These are phyloP conservation scores for Cephus sareptanus DNA, from an alignment of 2,888 invertebrate species.

Conservation along the genomic window DNA sequence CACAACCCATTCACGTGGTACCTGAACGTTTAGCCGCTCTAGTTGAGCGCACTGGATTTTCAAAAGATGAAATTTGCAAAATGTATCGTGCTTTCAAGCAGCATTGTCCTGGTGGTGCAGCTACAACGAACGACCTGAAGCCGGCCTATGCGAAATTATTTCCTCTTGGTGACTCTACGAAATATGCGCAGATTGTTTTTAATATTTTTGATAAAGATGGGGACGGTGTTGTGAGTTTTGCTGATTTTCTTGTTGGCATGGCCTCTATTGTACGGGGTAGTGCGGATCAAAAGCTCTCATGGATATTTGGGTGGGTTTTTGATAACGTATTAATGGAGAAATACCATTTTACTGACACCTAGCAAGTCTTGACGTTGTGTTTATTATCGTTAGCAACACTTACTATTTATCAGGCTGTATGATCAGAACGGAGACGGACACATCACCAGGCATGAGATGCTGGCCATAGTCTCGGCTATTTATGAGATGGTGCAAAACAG, in stretches of 20 bases:
- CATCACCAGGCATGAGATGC: constrained; percentile 56
- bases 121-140: constrained; percentile 47
- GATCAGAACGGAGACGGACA: constrained; percentile 56
- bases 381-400: not conserved
- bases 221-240: constrained; percentile 54
- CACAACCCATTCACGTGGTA: constrained; percentile 21
- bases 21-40: constrained; percentile 47
- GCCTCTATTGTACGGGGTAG: constrained; percentile 50
- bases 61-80: constrained; percentile 48
- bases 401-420: constrained; percentile 44
- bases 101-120: constrained; percentile 51
- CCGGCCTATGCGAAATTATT: constrained; percentile 56
- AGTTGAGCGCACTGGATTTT: constrained; percentile 49
- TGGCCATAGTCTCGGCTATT: constrained; percentile 49
- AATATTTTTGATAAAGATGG: constrained; percentile 52
- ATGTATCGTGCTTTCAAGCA: constrained; percentile 58
- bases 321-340: not conserved
- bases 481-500: constrained; percentile 52
- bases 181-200: constrained; percentile 56
- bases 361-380: not conserved
- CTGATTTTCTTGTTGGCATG: constrained; percentile 47
- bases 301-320: constrained; percentile 54
- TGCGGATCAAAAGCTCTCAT: constrained; percentile 51
- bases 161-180: constrained; percentile 54
- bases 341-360: not conserved